Base-by-base conservation (phyloP, 2,888 invertebrate species). In the Apeira syringaria region DNA sequence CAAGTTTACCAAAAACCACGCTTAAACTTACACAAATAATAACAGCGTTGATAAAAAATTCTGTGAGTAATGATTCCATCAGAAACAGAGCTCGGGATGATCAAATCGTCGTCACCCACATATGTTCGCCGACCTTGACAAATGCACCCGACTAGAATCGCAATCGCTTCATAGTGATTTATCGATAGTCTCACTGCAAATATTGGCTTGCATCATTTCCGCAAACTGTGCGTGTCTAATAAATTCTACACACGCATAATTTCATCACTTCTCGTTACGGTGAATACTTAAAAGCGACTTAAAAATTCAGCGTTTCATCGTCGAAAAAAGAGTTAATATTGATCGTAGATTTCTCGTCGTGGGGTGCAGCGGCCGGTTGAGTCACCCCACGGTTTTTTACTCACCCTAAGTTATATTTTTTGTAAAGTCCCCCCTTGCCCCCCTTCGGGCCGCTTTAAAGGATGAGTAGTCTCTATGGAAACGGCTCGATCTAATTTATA, bases 351-450 rank as follows among this genome's bases (percentile, higher is more conserved):
- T 89, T 89, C 80, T 86, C 86, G 73, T 79, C 82, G 88, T 87
- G 89, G 89, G 89, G 89, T 88, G 89, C 89, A 89, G 80, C 88
- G 89, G 88, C 87, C 88, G 90, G 89, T 85, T 88, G 88, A 89
- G 85, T 90, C 90, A 90, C 90, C 90, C 90, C 89, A 87, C 88
- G 88, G 84, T 84, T 88, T 90, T 89, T 90, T 90, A 88, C 89
- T 89, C 90, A 89, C 90, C 90, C 90, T 89, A 88, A 89, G 88
- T 88, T 90, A 89, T 90, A 90, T 90, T 90, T 90, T 85, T 90
- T 88, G 80, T 81, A 80, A 85, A 88, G 80, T 76, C 80, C 82
- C 77, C 80, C 74, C 60, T 47, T 71, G 62, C 64, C 63, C 59
- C 71, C 80, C 78, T 73, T 74, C 77, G 72, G 81, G 83, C 84